Conservation (phyloP, 2,888 invertebrate species). For the Synanthedon andrenaeformis region DNA sequence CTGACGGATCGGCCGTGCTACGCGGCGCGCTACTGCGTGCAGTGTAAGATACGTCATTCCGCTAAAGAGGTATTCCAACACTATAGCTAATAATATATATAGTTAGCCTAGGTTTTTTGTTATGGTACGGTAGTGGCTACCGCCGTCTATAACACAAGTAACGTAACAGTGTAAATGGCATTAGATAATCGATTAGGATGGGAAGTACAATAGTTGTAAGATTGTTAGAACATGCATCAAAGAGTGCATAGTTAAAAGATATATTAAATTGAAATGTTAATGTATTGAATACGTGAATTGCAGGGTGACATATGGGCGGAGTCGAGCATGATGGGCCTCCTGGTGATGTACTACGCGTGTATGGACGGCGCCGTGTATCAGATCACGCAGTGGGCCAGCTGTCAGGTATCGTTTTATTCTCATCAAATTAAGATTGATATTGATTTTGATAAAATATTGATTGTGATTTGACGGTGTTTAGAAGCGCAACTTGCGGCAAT, state of each 20-base stretch:
- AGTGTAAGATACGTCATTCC: slow-evolving; percentile 90
- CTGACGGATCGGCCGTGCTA: slow-evolving; percentile 89
- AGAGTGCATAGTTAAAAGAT: too few relatives aligned
- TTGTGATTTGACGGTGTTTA: background rate
- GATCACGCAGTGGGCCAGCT: slow-evolving; percentile 97
- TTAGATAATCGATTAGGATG: too few relatives aligned
- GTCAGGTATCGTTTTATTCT: slow-evolving; percentile 66
- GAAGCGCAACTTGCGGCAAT: slow-evolving; percentile 67
- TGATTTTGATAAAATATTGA: too few relatives aligned
- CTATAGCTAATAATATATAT: too few relatives aligned
- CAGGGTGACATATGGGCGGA: slow-evolving; percentile 98
- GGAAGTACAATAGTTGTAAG: too few relatives aligned
- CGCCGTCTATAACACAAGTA: too few relatives aligned
- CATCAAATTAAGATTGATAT: too few relatives aligned
- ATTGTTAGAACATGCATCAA: too few relatives aligned
- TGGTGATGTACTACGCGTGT: slow-evolving; percentile 95
- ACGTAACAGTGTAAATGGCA: too few relatives aligned
- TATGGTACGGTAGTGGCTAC: background rate
- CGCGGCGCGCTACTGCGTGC: slow-evolving; percentile 90
- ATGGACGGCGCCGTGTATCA: slow-evolving; percentile 97
- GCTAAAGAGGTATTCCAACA: slow-evolving; percentile 78
- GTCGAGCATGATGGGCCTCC: slow-evolving; percentile 86
- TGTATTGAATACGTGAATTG: background rate
- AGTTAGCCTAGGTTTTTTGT: background rate
- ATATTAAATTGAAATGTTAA: too few relatives aligned